Evolutionary conservation across 1,140 invertebrate species (phyloP).

Genomic region (Neodiprion pinetum): DNA sequence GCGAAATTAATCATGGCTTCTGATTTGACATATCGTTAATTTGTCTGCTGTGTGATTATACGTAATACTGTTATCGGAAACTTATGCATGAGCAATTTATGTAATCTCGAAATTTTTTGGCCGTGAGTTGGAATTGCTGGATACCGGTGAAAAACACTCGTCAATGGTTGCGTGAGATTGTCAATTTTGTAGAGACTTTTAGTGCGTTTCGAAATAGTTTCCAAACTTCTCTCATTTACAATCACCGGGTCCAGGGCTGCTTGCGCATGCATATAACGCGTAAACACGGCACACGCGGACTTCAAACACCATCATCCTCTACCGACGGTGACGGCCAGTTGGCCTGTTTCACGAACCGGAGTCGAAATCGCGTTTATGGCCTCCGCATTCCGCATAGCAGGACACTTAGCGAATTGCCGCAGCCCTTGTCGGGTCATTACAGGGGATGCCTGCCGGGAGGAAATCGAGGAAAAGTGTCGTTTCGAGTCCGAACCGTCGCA

Average conservation of each 20-base stretch:
- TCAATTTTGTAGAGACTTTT: background rate
- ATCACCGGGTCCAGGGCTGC: no score
- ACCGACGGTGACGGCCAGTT: no score
- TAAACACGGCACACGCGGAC: background rate
- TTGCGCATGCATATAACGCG: background rate
- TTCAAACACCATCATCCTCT: background rate
- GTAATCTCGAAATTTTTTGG: no score
- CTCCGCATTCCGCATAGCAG: background rate
- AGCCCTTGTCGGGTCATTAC: background rate
- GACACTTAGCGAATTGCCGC: conserved; percentile 4
- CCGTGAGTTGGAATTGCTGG: no score
- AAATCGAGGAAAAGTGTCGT: background rate
- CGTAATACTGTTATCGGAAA: no score
- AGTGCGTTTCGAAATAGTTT: background rate
- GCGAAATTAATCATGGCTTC: no score
- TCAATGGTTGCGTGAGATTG: background rate
- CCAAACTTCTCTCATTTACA: background rate
- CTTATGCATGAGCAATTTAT: no score
- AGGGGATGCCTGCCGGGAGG: background rate
- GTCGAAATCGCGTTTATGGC: background rate
- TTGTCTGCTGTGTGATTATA: no score
- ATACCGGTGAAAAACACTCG: background rate
- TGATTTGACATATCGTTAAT: no score
- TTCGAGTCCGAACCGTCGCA: background rate
- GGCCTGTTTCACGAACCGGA: background rate